Base-by-base conservation (phyloP, 2,797 vertebrate genomes). In the Chiropotes sagulatus region DNA sequence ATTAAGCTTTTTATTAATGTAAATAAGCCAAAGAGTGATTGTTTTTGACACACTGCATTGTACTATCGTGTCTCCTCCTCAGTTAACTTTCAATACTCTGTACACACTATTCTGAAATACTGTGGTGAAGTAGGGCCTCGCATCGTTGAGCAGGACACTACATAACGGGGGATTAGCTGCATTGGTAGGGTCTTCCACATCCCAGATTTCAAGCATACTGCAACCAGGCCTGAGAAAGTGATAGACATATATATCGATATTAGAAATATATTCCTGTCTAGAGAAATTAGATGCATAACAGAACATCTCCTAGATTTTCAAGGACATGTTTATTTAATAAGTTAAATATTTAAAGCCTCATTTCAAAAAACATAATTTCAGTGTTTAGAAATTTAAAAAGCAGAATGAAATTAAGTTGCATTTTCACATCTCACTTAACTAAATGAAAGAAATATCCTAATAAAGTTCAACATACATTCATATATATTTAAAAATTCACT, bases 171-270 rank as follows among this genome's bases (percentile, higher is more conserved):
- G 94, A 95, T 98, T 99, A 22, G 98, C 99, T 0, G 97, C 91
- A n/a, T 99, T 99, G 61, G 98, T 88, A 0, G 98, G 98, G 95
- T 99, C 99, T 97, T 99, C 99, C 44, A 99, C 94, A 54, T 99
- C 99, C 99, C 99, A 99, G 92, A 99, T 99, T 98, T 99, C 99
- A 36, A 99, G 99, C 99, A 99, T 99, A 96, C 99, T 99, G 98
- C 99, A 99, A 4, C 99, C 99, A 1, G 99, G 99, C 97, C 99
- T 99, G 85, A 90, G 5, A 81, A 94, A 57, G 97, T 54, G 33
- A 96, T 10, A 26, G 87, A 58, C 41, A 87, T 0, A 0, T 52
- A 95, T 0, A 95, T 12, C 58, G 80, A 85, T 0, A 92, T 89
- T 54, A 78, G 93, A 67, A 78, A 70, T 24, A 93, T 64, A 90